phyloP scores from a whole-genome alignment of 1,140 invertebrate genomes.

The Acromyrmex heyeri region DNA sequence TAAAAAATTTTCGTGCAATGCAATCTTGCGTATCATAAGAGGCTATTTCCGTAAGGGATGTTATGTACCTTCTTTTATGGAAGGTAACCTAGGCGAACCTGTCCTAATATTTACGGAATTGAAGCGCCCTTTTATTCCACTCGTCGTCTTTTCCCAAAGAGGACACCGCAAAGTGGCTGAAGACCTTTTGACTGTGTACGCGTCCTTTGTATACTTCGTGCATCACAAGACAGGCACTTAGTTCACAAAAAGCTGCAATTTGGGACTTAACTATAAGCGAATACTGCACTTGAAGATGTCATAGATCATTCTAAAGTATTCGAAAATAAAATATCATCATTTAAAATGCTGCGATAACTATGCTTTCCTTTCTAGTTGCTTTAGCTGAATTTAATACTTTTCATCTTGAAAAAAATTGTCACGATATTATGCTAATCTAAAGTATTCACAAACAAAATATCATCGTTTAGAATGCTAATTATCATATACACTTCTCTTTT shows the following conservation, averaged over 20 bases:
- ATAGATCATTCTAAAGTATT: constrained; percentile 16
- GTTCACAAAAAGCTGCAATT: constrained; percentile 76
- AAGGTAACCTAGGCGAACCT: constrained; percentile 66
- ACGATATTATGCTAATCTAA: neutral
- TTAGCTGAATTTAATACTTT: neutral
- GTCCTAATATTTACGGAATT: constrained; percentile 83
- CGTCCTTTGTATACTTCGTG: constrained; percentile 75
- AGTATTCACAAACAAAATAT: too few species aligned
- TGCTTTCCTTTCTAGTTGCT: constrained; percentile 2
- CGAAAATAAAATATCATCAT: neutral
- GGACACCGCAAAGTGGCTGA: constrained; percentile 67
- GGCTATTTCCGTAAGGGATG: constrained; percentile 58
- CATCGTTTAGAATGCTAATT: too few species aligned
- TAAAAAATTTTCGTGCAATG: neutral
- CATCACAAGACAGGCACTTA: constrained; percentile 79
- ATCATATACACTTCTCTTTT: too few species aligned
- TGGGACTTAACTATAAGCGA: constrained; percentile 58
- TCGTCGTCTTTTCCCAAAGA: constrained; percentile 63
- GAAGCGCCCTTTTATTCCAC: constrained; percentile 73
- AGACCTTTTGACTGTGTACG: constrained; percentile 79
- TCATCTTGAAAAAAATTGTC: neutral
- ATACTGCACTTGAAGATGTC: constrained; percentile 50
- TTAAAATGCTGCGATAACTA: neutral
- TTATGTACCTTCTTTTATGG: constrained; percentile 64
- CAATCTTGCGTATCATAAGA: constrained; percentile 8